A percentile compares a stretch with the other conserved stretches of the same genome.
Conservation (phyloP, 2,113 vertebrate species). For the Rhinolophus sinicus region DNA sequence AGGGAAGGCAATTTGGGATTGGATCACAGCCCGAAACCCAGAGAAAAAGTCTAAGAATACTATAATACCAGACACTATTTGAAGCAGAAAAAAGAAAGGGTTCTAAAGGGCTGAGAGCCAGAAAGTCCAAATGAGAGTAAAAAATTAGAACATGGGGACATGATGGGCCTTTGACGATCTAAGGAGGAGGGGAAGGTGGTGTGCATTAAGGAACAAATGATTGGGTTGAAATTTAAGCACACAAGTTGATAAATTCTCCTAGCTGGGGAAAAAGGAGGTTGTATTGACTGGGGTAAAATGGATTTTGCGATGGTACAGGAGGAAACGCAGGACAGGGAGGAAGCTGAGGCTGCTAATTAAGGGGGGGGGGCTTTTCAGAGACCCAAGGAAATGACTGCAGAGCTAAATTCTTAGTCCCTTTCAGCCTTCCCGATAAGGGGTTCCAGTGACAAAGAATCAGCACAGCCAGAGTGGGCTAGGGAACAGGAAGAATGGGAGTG, state of each 20-base stretch:
- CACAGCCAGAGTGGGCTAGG: conserved; percentile 16
- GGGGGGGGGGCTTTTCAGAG: conserved; percentile 48
- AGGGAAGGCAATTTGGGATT: conserved; percentile 51
- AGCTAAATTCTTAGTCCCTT: conserved; percentile 62
- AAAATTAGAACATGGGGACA: conserved; percentile 36
- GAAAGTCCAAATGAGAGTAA: conserved; percentile 39
- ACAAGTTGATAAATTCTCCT: background rate
- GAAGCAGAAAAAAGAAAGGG: conserved; percentile 39
- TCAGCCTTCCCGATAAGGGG: conserved; percentile 51
- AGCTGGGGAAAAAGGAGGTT: background rate
- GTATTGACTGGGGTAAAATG: background rate
- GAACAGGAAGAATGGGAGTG: background rate
- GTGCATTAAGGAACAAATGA: background rate
- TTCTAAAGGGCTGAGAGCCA: conserved; percentile 33
- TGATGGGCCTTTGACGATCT: background rate
- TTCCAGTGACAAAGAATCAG: background rate
- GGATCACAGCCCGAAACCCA: conserved; percentile 39
- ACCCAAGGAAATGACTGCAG: conserved; percentile 55
- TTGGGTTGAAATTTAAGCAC: conserved; percentile 28
- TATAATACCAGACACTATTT: conserved; percentile 31
- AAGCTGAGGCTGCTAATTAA: conserved; percentile 65
- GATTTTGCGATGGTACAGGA: background rate
- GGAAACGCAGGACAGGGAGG: background rate
- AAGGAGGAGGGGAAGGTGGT: background rate
- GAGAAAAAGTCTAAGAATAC: conserved; percentile 21